These are phyloP conservation scores for Phasianus colchicus DNA, from an alignment of 2,113 vertebrate genomes.

Conservation along the genomic window DNA sequence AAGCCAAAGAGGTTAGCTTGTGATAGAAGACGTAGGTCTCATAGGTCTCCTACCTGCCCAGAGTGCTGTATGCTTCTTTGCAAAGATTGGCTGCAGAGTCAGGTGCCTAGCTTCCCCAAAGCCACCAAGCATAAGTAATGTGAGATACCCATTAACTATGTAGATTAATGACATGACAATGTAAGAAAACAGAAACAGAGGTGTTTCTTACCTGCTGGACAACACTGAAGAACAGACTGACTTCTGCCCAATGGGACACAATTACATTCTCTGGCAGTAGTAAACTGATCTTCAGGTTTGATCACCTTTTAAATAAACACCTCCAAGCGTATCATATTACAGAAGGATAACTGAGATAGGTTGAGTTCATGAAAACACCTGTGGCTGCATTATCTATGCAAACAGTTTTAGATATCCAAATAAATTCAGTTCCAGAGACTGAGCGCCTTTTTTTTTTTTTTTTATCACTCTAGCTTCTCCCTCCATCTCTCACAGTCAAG, in stretches of 20 bases:
- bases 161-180: no score
- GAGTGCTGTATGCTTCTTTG: rapidly evolving
- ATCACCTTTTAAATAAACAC: background rate
- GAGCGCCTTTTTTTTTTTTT: background rate
- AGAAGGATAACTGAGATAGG: background rate
- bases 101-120: background rate
- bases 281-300: background rate
- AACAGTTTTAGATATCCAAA: background rate
- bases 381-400: background rate
- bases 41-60: background rate
- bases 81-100: no score
- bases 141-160: background rate
- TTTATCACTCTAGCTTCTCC: background rate
- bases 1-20: background rate
- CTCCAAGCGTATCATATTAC: background rate
- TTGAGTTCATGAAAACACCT: background rate
- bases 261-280: rapidly evolving
- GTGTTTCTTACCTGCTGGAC: background rate
- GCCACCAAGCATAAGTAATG: rapidly evolving
- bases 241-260: background rate
- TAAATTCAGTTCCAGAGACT: background rate
- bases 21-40: rapidly evolving
- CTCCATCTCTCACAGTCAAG: background rate
- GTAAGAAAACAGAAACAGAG: background rate
- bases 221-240: background rate